phyloP scores from a whole-genome alignment of 1,140 invertebrate species.

The Neotoxoptera formosana region DNA sequence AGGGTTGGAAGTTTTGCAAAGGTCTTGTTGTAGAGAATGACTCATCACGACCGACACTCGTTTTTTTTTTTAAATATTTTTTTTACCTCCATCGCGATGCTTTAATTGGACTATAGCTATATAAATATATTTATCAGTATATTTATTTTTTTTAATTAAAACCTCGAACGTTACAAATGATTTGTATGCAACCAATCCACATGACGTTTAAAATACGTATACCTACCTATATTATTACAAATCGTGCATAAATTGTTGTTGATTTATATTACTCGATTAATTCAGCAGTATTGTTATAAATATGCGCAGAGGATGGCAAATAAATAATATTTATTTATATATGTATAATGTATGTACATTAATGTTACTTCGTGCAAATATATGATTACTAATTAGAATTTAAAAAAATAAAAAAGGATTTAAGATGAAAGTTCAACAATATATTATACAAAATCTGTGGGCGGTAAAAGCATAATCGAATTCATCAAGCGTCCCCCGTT shows the following conservation, averaged over 20 bases:
- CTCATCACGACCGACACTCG: too few relatives aligned
- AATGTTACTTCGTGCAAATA: neutral
- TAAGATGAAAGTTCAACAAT: neutral
- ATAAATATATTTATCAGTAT: too few relatives aligned
- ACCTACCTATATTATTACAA: too few relatives aligned
- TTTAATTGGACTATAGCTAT: neutral
- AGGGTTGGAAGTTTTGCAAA: too few relatives aligned
- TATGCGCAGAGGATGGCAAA: neutral
- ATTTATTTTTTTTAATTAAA: neutral
- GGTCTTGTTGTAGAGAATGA: too few relatives aligned
- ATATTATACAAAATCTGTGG: neutral
- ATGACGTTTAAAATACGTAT: too few relatives aligned
- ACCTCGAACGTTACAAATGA: neutral
- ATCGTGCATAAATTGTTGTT: neutral
- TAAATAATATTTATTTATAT: neutral
- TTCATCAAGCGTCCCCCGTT: neutral
- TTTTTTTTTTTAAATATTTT: neutral
- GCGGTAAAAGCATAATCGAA: neutral
- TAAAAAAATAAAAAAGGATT: neutral
- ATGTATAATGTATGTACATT: too few relatives aligned
- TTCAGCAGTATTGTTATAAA: neutral
- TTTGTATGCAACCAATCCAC: too few relatives aligned
- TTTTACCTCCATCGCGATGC: neutral
- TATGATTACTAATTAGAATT: neutral
- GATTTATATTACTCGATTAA: neutral